A percentile compares a stretch with the other conserved stretches of the same genome.
Evolutionary conservation across 2,888 invertebrate genomes (phyloP).

Genomic region (Pandemis corylana): DNA sequence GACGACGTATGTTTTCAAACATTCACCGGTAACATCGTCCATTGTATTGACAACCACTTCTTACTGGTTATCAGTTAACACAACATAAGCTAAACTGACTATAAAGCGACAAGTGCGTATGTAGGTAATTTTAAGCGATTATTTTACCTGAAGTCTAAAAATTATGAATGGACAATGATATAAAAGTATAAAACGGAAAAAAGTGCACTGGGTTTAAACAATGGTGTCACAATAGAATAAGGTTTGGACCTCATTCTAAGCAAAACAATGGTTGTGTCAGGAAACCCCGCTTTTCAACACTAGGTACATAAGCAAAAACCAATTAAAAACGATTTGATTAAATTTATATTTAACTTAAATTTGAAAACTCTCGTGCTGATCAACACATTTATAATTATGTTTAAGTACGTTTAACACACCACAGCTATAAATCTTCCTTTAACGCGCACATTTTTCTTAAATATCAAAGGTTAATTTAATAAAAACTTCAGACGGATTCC

Average conservation of each 20-base stretch:
- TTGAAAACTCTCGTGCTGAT: neutral
- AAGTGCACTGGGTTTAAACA: too few species aligned
- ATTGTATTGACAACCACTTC: conserved; percentile 1
- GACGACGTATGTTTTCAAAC: neutral
- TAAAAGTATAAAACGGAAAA: too few species aligned
- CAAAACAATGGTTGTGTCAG: too few species aligned
- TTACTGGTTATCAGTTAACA: neutral
- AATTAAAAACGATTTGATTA: too few species aligned
- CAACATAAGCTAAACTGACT: too few species aligned
- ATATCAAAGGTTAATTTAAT: conserved; percentile 13
- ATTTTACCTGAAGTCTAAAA: neutral
- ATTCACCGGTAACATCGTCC: neutral
- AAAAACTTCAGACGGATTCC: conserved; percentile 23
- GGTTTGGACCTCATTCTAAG: too few species aligned
- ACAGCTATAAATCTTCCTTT: conserved; percentile 2
- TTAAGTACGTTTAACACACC: neutral
- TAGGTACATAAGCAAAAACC: too few species aligned
- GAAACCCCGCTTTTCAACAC: too few species aligned
- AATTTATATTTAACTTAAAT: neutral
- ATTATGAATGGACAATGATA: neutral
- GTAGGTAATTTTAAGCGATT: neutral
- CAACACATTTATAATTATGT: neutral
- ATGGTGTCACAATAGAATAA: too few species aligned
- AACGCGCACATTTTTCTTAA: conserved; percentile 26
- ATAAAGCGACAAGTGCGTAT: too few species aligned